These are phyloP conservation scores for Pongo pygmaeus DNA, from an alignment of 2,113 vertebrate species.

Conservation along the genomic window DNA sequence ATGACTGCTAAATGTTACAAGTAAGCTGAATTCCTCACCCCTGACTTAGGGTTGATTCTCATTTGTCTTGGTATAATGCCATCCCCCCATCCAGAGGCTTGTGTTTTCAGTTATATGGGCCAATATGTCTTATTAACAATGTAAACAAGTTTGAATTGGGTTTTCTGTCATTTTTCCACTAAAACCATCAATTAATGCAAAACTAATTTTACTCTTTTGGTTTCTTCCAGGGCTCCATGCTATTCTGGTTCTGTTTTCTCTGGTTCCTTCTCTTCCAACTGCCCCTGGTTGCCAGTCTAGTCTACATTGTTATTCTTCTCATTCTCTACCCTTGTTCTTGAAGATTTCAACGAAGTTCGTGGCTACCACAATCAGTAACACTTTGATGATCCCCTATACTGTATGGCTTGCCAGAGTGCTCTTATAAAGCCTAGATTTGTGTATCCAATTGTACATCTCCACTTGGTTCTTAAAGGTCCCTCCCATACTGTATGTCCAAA, in stretches of 20 bases:
- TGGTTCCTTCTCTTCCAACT: background rate
- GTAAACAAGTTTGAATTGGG: background rate
- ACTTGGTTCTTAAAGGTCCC: background rate
- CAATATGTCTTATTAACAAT: conserved; percentile 4
- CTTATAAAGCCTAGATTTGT: background rate
- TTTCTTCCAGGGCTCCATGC: background rate
- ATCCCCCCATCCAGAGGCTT: background rate
- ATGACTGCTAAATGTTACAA: background rate
- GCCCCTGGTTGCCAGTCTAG: background rate
- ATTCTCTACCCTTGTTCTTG: background rate
- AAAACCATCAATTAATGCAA: background rate
- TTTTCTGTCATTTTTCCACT: conserved; percentile 41
- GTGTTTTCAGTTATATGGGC: background rate
- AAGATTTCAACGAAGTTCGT: background rate
- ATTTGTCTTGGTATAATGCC: background rate
- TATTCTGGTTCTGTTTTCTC: background rate
- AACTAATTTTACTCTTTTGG: background rate
- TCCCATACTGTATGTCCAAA: background rate
- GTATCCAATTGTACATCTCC: background rate
- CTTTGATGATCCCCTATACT: background rate
- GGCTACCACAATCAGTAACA: background rate
- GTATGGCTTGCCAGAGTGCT: background rate
- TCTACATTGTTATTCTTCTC: background rate
- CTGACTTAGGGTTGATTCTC: background rate
- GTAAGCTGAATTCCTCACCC: background rate